Base-by-base conservation (phyloP, 2,888 invertebrate species). In the Meghimatium bilineatum region DNA sequence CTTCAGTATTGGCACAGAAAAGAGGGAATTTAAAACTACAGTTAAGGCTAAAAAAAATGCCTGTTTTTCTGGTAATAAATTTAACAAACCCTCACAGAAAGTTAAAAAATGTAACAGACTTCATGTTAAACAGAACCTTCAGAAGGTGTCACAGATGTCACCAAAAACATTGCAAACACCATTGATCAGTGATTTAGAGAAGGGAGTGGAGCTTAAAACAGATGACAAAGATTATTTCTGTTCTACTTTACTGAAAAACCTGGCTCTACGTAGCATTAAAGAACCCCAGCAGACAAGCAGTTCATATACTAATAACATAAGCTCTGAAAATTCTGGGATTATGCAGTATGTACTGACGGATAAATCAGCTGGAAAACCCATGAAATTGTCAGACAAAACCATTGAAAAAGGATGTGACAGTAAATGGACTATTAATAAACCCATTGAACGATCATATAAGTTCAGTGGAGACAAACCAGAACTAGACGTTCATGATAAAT, bases 151-250 rank as follows among this genome's bases (percentile, higher is more conserved):
- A 26, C 71, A 71, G 71, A 34, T 74, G 74, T 20, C 74, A 52
- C 52, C n/a, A 52, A 34, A 74, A 52, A 52, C 74, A 72, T 44
- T 72, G 26, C 72, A 72, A 17, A 14, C 44, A 72, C 72, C 44
- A n/a, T 74, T 74, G 49, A 14, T 74, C 52, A 74, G 74, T 32
- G 74, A 74, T 74, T 52, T 52, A 74, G 74, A 74, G 52, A 74
- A 74, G 74, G 52, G 52, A 52, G 32, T 79, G 23, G 69, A 79
- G 49, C n/a, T 49, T 8, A 56, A 52, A 29, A 20, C 52, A 26
- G 82, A 82, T 76, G 77, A 77, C 12, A 76, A 44, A 56, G 76
- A 76, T 69, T 82, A 77, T 52, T 69, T 44, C 12, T 82, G 52
- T 69, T 82, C 82, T 36, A 32, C 32, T 34, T 34, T 82, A 14